Evolutionary conservation across 2,888 invertebrate species (phyloP), one percentile per base, ranked within the genome.

Genomic region (Diaperis boleti): DNA sequence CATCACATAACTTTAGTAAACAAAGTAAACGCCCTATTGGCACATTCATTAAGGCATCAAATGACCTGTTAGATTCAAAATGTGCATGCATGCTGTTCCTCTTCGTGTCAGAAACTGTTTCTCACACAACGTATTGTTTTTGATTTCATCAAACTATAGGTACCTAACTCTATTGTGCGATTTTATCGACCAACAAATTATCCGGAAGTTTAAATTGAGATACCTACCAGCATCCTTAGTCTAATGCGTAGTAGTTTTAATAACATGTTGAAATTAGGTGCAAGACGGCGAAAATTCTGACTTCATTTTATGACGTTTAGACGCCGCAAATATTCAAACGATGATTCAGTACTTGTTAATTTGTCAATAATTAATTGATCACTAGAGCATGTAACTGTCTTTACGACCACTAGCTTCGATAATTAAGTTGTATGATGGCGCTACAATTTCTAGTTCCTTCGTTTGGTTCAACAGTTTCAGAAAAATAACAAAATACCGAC

Each of bases 351-450:
- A 39, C 22, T 52, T 26, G 37, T 52, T 52, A 52, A 39, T 52
- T 39, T 52, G 52, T 52, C 39, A 52, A 52, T 37, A 52, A 52
- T 52, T 52, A 52, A 49, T 39, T 37, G 14, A 52, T 52, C 39
- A 47, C 29, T 49, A 18, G 52, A 52, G 35, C 18, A 14, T 52
- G 13, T 14, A 37, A 52, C 37, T 8, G 26, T 20, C 26, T 39
- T 52, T 52, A 52, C 52, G 14, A 52, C 8, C 37, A 33, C 17
- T 49, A 33, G 18, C 17, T 49, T 33, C 33, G 18, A 33, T 52
- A 52, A 52, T 37, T 37, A 39, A 52, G 7, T 26, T 10, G 13
- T 44, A n/a, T 5, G 11, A 4, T 13, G 22, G 31, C 26, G 20
- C 37, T 52, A 11, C 18, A 33, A 52, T 52, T 45, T 42, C 17